Conservation (phyloP, 2,113 vertebrate genomes). For the Aviceda subcristata region DNA sequence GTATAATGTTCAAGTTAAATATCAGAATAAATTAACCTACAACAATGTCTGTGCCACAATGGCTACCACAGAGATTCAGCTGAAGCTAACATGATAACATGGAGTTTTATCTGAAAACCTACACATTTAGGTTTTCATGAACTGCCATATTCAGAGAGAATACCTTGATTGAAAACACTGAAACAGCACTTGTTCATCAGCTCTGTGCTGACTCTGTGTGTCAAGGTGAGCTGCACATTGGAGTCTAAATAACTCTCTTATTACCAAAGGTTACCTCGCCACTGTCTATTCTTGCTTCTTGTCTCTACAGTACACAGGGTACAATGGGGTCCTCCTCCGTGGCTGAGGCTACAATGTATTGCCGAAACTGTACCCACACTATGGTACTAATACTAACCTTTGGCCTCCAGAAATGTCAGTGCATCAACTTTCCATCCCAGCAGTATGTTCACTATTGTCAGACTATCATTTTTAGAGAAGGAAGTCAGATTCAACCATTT, state of each 20-base stretch:
- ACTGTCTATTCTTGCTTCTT: neutral
- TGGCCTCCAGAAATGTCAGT: neutral
- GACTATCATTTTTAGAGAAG: neutral
- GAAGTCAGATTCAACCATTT: neutral
- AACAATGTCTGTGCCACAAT: neutral
- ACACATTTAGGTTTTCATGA: neutral
- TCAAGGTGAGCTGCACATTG: neutral
- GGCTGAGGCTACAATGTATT: neutral
- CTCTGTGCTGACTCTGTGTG: neutral
- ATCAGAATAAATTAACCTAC: neutral
- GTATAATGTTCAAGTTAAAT: neutral
- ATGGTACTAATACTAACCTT: neutral
- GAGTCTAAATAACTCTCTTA: neutral
- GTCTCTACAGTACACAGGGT: neutral
- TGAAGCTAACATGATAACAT: neutral
- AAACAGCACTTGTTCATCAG: neutral
- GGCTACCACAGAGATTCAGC: neutral
- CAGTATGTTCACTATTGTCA: neutral
- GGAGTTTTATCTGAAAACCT: neutral
- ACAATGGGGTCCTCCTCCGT: neutral
- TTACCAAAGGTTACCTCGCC: fast-evolving
- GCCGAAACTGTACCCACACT: neutral
- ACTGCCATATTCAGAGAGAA: neutral
- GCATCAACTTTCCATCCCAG: neutral
- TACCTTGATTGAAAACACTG: neutral